Evolutionary conservation across 2,888 invertebrate genomes (phyloP).

Genomic region (Rosalia funebris): DNA sequence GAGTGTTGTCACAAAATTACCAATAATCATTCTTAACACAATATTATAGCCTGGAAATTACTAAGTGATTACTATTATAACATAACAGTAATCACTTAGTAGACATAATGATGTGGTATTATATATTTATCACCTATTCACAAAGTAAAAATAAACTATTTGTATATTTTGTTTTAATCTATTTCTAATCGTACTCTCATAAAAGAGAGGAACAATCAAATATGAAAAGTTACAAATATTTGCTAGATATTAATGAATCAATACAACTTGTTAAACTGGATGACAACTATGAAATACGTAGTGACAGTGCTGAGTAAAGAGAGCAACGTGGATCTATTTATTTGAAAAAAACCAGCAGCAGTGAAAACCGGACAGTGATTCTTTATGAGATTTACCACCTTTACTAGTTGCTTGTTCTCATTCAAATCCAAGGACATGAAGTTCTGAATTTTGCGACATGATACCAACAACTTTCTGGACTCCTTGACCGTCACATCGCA

Average conservation of each 20-base stretch:
- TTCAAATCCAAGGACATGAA: neutral
- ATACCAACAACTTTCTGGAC: neutral
- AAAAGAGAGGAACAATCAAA: too few relatives aligned
- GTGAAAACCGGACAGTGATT: neutral
- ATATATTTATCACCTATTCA: too few relatives aligned
- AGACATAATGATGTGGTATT: too few relatives aligned
- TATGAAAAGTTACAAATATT: too few relatives aligned
- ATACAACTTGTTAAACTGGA: constrained; percentile 14
- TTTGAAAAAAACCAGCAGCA: constrained; percentile 12
- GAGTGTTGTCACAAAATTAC: too few relatives aligned
- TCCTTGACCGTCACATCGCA: neutral
- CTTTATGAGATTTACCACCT: neutral
- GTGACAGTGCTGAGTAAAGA: neutral
- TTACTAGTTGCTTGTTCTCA: constrained; percentile 11
- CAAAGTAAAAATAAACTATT: too few relatives aligned
- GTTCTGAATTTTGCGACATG: neutral
- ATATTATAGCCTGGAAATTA: too few relatives aligned
- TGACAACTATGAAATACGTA: constrained; percentile 11
- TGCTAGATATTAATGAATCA: neutral
- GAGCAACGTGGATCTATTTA: neutral
- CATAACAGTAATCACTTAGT: too few relatives aligned
- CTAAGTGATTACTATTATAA: too few relatives aligned
- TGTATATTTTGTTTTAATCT: too few relatives aligned
- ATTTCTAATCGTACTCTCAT: too few relatives aligned
- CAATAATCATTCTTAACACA: too few relatives aligned